These are phyloP conservation scores for Microcebus jonahi DNA, from an alignment of 2,113 vertebrate species.

Conservation along the genomic window DNA sequence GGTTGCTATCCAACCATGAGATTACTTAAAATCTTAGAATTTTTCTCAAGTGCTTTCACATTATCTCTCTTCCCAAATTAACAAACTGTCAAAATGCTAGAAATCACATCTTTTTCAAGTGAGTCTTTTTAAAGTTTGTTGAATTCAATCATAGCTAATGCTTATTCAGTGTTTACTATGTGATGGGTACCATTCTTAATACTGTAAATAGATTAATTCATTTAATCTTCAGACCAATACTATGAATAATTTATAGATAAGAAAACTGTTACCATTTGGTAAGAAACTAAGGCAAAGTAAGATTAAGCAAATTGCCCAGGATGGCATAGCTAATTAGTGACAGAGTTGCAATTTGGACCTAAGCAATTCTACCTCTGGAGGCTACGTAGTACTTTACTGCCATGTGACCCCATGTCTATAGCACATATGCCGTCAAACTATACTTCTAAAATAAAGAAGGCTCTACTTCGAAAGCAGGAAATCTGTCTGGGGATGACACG, in stretches of 20 bases:
- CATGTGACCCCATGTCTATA: background rate
- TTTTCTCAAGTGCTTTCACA: background rate
- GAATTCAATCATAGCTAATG: background rate
- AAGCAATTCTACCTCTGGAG: background rate
- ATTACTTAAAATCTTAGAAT: constrained; percentile 1
- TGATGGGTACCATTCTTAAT: background rate
- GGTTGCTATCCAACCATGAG: background rate
- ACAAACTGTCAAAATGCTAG: background rate
- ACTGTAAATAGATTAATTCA: background rate
- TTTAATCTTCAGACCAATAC: background rate
- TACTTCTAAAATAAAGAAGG: background rate
- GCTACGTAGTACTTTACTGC: background rate
- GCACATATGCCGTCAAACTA: background rate
- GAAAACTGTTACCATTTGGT: background rate
- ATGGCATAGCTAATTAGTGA: background rate
- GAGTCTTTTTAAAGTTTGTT: background rate
- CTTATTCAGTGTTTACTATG: background rate
- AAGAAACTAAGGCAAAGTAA: background rate
- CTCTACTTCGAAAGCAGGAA: background rate
- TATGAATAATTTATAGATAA: background rate
- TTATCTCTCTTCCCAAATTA: background rate
- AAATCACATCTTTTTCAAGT: background rate
- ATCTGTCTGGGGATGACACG: background rate
- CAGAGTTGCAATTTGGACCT: background rate
- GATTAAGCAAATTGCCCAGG: background rate